phyloP scores from a whole-genome alignment of 2,888 invertebrate species.

The Thysanoteuthis rhombus region DNA sequence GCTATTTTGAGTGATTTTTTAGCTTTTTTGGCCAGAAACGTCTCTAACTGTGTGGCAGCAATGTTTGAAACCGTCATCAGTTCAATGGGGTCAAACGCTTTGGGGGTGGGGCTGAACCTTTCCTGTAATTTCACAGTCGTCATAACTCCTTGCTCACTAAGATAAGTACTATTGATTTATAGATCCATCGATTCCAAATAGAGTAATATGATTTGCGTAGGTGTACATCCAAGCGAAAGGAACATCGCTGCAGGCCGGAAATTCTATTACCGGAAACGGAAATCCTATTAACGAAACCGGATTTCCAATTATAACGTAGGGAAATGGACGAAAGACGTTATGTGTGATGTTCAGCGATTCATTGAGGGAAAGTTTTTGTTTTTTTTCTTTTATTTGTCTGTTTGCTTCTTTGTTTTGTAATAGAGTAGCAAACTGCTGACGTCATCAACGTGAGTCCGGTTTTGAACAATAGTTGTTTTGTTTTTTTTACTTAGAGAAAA shows the following conservation, averaged over 20 bases:
- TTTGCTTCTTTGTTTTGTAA: too few species aligned
- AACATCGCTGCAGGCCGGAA: neutral
- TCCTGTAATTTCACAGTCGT: neutral
- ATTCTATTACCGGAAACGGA: conserved; percentile 12
- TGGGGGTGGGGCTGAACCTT: neutral
- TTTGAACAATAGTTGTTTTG: too few species aligned
- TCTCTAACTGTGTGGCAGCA: too few species aligned
- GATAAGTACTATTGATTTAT: neutral
- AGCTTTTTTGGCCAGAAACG: too few species aligned
- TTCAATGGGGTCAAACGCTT: neutral
- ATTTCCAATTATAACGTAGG: neutral
- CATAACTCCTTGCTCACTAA: neutral
- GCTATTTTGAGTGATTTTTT: too few species aligned
- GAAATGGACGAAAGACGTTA: neutral
- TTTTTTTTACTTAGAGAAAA: too few species aligned
- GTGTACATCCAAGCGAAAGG: neutral
- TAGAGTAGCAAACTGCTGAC: too few species aligned
- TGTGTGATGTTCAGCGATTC: neutral
- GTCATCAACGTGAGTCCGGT: too few species aligned
- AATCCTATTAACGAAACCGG: neutral
- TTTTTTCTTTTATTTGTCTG: neutral
- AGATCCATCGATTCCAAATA: neutral
- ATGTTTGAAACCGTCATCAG: neutral
- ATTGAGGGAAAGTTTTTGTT: neutral
- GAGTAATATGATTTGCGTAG: neutral